These are phyloP conservation scores for Ascaphus truei DNA, from an alignment of 2,113 vertebrate genomes.

Conservation along the genomic window DNA sequence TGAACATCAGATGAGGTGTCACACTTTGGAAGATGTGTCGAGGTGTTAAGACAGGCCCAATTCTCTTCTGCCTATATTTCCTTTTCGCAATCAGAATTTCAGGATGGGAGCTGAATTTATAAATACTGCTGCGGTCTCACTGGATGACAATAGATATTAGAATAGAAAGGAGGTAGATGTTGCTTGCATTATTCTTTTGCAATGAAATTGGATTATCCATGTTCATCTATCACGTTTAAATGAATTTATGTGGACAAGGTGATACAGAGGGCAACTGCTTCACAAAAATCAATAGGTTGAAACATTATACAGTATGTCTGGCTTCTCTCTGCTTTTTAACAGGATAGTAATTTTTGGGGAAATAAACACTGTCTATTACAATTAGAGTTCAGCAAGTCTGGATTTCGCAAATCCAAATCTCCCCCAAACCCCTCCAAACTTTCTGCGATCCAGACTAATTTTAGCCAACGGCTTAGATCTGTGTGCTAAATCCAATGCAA, in stretches of 20 bases:
- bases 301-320: not conserved
- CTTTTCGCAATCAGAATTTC: conserved; percentile 30
- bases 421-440: no score
- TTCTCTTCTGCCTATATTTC: conserved; percentile 42
- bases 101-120: conserved; percentile 45
- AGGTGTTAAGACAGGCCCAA: conserved; percentile 48
- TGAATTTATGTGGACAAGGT: not conserved
- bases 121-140: conserved; percentile 34
- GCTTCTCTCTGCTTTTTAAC: not conserved
- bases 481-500: no score
- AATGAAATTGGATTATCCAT: conserved; percentile 29
- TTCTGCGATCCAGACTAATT: no score
- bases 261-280: not conserved
- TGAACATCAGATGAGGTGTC: conserved; percentile 60
- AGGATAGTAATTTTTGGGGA: not conserved
- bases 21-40: conserved; percentile 46
- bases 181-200: conserved; percentile 14
- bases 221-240: conserved; percentile 40
- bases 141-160: conserved; percentile 34
- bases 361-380: no score
- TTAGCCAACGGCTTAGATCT: no score
- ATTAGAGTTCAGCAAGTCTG: no score
- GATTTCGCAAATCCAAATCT: no score
- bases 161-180: conserved; percentile 32
- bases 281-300: not conserved